Evolutionary conservation across 2,888 invertebrate species (phyloP), one percentile per base, ranked within the genome.

Genomic region (Oligia latruncula): DNA sequence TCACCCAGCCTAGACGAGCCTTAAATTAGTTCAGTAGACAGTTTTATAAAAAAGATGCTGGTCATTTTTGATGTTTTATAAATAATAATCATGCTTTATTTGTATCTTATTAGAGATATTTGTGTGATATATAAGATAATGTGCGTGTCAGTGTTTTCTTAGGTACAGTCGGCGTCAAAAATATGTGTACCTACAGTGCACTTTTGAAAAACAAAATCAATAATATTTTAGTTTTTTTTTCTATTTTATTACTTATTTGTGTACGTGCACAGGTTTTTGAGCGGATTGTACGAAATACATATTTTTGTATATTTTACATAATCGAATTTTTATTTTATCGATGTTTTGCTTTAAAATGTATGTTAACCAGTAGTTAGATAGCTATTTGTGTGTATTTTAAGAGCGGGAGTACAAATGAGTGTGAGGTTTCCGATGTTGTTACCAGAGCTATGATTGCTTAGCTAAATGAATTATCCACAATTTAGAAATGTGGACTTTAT

Each of bases 1-100:
- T 55, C 64, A 17, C 64, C 64, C 17, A 81, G 60, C 8, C 1
- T n/a, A 40, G 4, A 49, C 52, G 35, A 60, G 17, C 8, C 29
- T 29, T 79, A 52, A 13, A n/a, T 77, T 81, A 80, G 77, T 84
- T 86, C 71, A 76, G 52, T 86, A 82, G 55, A 79, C 81, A 76
- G 78, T 77, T 86, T 73, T 81, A 55, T 64, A 58, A 68, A 29
- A 78, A 90, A 91, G 89, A 93, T 92, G 92, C 93, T 93, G 93
- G 93, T 89, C 92, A 93, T 93, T 92, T 81, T 81, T 82, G 67
- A 65, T 84, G 81, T 86, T 76, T 84, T 80, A 66, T 77, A 52
- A 71, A 73, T 84, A 84, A 78, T 78, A 80, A 81, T 75, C 77
- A 81, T 78, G 72, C 74, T 82, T 81, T 87, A 77, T 77, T 80